Percentiles rank a stretch among this genome's conserved stretches.
These are phyloP conservation scores for Callocephalon fimbriatum DNA, from an alignment of 2,113 vertebrate species.

Conservation along the genomic window DNA sequence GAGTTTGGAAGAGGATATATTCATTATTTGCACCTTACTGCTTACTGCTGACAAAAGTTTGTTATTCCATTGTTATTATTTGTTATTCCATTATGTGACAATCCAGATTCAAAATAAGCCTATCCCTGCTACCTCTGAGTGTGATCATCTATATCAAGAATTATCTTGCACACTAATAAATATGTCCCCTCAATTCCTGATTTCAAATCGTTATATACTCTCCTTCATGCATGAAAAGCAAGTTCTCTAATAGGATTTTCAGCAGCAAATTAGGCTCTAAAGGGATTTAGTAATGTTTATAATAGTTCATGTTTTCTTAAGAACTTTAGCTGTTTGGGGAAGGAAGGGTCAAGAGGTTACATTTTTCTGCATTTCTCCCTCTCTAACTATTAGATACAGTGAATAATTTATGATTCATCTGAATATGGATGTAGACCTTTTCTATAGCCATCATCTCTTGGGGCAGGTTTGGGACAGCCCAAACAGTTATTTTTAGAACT, in stretches of 20 bases:
- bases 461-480: background rate
- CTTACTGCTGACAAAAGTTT: background rate
- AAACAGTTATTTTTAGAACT: slow-evolving; percentile 16
- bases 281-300: slow-evolving; percentile 3
- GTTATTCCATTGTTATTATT: background rate
- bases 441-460: background rate
- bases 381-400: background rate
- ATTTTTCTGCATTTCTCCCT: slow-evolving; percentile 28
- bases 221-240: background rate
- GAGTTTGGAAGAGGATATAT: background rate
- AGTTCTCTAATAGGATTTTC: background rate
- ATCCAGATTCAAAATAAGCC: background rate
- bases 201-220: background rate
- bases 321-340: slow-evolving; percentile 17
- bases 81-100: background rate
- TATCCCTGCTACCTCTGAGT: background rate
- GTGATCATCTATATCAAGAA: background rate
- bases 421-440: background rate
- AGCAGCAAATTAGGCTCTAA: background rate
- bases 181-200: background rate
- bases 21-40: background rate
- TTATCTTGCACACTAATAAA: background rate
- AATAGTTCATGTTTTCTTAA: slow-evolving; percentile 36
- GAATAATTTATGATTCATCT: slow-evolving; percentile 28
- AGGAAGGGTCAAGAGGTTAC: background rate